Base-by-base conservation (phyloP, 2,797 vertebrate genomes). In the Semotilus atromaculatus region DNA sequence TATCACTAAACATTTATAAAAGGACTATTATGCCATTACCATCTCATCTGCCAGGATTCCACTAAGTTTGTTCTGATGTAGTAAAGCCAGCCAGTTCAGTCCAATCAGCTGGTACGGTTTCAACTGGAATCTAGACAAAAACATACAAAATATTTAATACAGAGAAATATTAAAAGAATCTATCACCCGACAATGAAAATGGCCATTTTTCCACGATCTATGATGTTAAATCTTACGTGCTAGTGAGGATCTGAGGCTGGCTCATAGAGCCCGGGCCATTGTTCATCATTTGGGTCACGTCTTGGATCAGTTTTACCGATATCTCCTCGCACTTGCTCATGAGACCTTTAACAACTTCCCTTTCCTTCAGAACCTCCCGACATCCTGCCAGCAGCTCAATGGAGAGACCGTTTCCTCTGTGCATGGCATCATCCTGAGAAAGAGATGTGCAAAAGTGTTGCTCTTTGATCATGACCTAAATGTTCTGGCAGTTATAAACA, bases 11-110 rank as follows among this genome's bases (percentile, higher is more conserved):
- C 34, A 60, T 60, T 60, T 60, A 58, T n/a, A 58, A 60, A 31
- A 18, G 14, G 19, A 72, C 26, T 38, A 21, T 48, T 26, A 31
- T 7, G 21, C 58, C 85, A 94, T 94, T 88, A 97, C 96, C 96
- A 97, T 97, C 93, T 97, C 96, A 91, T 97, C 96, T 88, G 96
- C 96, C 88, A 97, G 92, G 91, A 97, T 97, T 36, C 96, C 96
- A 88, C 96, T 97, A 62, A 97, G 90, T 72, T 95, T 90, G 14
- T 97, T 96, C 76, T 95, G 95, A 91, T 97, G 93, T 40, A 97
- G 92, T 82, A 97, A 88, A 1, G 93, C 93, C 89, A 97, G 91
- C 96, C 97, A 97, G 83, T 96, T 97, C 90, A 97, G 92, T 86
- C 96, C 97, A 86, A 97, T 94, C 88, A 96, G 95, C 94, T 97